Conservation (phyloP, 2,797 vertebrate genomes). For the Sciurus vulgaris region DNA sequence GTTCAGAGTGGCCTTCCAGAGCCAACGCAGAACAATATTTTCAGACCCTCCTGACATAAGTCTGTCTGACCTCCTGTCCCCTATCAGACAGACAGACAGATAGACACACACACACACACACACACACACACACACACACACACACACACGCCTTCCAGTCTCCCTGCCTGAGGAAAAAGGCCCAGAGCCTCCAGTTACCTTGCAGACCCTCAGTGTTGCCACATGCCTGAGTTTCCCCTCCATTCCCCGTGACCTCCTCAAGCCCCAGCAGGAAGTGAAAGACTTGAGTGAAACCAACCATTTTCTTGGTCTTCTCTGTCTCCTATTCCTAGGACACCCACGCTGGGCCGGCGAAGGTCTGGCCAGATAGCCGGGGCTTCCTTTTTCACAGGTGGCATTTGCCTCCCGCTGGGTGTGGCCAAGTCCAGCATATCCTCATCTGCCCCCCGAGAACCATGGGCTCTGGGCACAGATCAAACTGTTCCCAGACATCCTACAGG, state of each 20-base stretch:
- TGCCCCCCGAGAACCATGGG: neutral
- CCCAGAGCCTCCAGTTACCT: neutral
- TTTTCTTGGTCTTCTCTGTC: neutral
- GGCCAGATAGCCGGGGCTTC: neutral
- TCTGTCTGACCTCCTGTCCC: neutral
- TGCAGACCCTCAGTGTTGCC: neutral
- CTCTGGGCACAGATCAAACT: neutral
- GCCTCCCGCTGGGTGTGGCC: neutral
- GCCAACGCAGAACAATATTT: neutral
- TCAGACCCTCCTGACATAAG: neutral
- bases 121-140: no score
- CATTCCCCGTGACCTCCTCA: neutral
- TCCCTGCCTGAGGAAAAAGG: neutral
- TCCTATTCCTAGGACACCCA: neutral
- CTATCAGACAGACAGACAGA: no score
- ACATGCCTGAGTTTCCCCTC: neutral
- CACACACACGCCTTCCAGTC: neutral
- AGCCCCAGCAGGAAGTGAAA: slow-evolving; percentile 29
- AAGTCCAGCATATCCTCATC: neutral
- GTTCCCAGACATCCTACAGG: neutral
- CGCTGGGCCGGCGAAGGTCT: accelerated
- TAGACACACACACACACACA: no score
- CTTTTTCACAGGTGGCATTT: neutral
- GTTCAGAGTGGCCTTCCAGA: neutral
- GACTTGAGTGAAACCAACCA: neutral